Percentiles rank a stretch among this genome's conserved stretches.
These are phyloP conservation scores for Cyanoliseus patagonus DNA, from an alignment of 2,113 vertebrate species.

Conservation along the genomic window DNA sequence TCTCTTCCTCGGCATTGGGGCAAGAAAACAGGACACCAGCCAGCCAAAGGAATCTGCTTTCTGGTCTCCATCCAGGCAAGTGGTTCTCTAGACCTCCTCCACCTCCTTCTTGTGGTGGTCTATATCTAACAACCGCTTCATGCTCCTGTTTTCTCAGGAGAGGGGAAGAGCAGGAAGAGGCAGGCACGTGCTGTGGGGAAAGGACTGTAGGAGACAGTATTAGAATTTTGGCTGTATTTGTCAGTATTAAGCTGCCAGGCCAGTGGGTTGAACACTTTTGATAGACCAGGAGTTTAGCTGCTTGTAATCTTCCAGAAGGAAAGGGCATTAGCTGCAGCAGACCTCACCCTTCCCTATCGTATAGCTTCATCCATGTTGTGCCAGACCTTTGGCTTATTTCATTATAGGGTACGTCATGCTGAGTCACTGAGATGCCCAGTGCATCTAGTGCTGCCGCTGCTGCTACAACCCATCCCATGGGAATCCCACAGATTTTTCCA, in stretches of 20 bases:
- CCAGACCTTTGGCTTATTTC: neutral
- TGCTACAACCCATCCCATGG: slow-evolving; percentile 6
- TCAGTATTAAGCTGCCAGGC: slow-evolving; percentile 73
- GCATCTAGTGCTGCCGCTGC: slow-evolving; percentile 12
- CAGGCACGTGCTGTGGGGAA: neutral
- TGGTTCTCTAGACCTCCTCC: neutral
- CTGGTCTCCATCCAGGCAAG: neutral
- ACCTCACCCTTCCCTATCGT: neutral
- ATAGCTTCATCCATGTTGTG: neutral
- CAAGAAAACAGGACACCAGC: slow-evolving; percentile 63
- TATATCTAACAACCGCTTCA: neutral
- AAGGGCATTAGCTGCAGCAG: slow-evolving; percentile 29
- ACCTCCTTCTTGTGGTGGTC: fast-evolving
- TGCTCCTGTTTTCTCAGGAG: neutral
- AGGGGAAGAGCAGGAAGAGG: neutral
- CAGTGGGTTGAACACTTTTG: neutral
- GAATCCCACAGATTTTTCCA: neutral
- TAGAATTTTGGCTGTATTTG: slow-evolving; percentile 55
- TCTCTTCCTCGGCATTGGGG: slow-evolving; percentile 52
- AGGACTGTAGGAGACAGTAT: slow-evolving; percentile 57
- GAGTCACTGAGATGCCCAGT: neutral
- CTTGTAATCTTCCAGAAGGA: slow-evolving; percentile 34
- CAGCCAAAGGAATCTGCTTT: slow-evolving; percentile 55
- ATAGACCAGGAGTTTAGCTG: neutral
- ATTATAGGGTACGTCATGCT: neutral